Base-by-base conservation (phyloP, 2,888 invertebrate species). In the Synergus laeviventris region DNA sequence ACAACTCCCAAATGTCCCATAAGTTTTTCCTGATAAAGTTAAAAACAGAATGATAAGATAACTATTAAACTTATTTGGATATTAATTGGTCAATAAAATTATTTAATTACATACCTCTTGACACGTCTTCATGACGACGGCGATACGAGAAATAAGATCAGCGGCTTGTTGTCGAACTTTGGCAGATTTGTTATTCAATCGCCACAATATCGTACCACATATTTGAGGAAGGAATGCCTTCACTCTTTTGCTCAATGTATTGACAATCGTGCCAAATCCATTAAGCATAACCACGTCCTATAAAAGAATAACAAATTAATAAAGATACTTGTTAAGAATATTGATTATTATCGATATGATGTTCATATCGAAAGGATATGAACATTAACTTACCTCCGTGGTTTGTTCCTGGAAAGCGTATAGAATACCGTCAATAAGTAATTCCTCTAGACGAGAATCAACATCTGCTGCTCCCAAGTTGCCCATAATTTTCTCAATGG, bases 401-500 rank as follows among this genome's bases (percentile, higher is more conserved):
- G 99, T 99, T 92, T 99, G 99, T 93, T 99, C 99, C 92, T 99
- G 99, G 93, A 99, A 99, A 80, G 99, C 99, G 89, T 99, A 99
- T 60, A 99, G 92, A 84, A 99, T 99, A 84, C 99, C 99, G 89
- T 99, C 99, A 91, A 99, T 99, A 45, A 99, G 94, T 88, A 99
- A 99, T 92, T 99, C 99, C 91, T 99, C 99, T 3, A 99, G 92
- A 61, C 99, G 94, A 0, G 98, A 98, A 91, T 99, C 99, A 74
- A 99, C 98, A 89, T 99, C 99, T 0, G 98, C 97, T 0, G 99
- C 98, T 21, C 99, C 99, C 79, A 99, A 93, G 91, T 98, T 98
- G 4, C 97, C 97, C 94, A 99, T 97, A 77, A 99, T 98, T 92
- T 99, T 99, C 90, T 99, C 99, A 78, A 99, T 99, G 0, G 99